Evolutionary conservation across 1,140 invertebrate species (phyloP).

Genomic region (Zophobas atratus): DNA sequence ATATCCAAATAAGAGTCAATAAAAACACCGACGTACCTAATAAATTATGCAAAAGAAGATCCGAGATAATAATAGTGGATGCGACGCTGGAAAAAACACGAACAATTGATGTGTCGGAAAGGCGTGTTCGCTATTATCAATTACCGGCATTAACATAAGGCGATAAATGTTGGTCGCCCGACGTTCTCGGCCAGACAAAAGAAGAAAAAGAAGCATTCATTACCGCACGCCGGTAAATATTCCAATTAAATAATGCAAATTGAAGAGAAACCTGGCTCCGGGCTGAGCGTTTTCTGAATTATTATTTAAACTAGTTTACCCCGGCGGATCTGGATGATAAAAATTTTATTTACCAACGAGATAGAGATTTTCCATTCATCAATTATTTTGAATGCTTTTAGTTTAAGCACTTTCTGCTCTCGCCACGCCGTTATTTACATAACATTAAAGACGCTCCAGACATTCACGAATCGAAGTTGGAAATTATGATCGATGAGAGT

Average conservation of each 20-base stretch:
- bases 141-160: too few relatives aligned
- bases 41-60: too few relatives aligned
- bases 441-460: too few relatives aligned
- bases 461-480: not conserved
- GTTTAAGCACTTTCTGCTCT: not conserved
- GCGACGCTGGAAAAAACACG: too few relatives aligned
- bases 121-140: too few relatives aligned
- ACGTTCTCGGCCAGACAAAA: too few relatives aligned
- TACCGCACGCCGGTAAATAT: not conserved
- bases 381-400: not conserved
- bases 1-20: too few relatives aligned
- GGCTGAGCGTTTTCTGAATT: not conserved
- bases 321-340: not conserved
- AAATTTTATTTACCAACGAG: not conserved
- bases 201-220: not conserved
- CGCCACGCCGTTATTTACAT: too few relatives aligned
- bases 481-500: not conserved
- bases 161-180: too few relatives aligned
- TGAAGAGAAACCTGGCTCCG: constrained; percentile 2
- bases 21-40: too few relatives aligned
- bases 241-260: constrained; percentile 34
- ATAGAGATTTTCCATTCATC: not conserved
- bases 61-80: too few relatives aligned
- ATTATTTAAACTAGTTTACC: constrained; percentile 4
- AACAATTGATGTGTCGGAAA: too few relatives aligned